phyloP scores from a whole-genome alignment of 2,888 invertebrate genomes.

The Onchidella celtica region DNA sequence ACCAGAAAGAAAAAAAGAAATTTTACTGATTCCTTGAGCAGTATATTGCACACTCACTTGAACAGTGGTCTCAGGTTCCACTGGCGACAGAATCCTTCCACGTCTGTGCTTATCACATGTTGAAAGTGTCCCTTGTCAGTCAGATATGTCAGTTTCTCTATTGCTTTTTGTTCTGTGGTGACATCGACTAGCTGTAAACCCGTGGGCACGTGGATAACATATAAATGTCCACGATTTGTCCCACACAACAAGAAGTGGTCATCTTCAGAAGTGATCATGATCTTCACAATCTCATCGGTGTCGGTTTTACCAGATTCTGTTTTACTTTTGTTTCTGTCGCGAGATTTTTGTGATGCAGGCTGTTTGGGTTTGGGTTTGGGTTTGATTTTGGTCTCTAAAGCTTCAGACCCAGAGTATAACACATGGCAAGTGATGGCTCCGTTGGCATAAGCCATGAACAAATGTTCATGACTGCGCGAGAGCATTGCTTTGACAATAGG shows the following conservation, averaged over 20 bases:
- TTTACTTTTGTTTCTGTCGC: neutral
- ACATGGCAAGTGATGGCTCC: slow-evolving; percentile 50
- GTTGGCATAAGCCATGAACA: slow-evolving; percentile 49
- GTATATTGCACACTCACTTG: slow-evolving; percentile 25
- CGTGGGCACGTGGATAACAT: slow-evolving; percentile 55
- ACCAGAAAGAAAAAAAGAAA: no score
- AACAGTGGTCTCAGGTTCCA: slow-evolving; percentile 57
- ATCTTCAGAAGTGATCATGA: slow-evolving; percentile 54
- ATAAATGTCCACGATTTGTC: slow-evolving; percentile 48
- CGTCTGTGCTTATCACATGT: slow-evolving; percentile 50
- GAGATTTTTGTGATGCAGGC: neutral
- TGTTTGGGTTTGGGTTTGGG: neutral
- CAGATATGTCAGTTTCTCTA: slow-evolving; percentile 49
- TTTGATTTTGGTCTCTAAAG: slow-evolving; percentile 32
- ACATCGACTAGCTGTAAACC: slow-evolving; percentile 48
- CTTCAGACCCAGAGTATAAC: slow-evolving; percentile 44
- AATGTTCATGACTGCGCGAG: slow-evolving; percentile 56
- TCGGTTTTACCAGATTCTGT: neutral
- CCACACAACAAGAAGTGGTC: slow-evolving; percentile 57
- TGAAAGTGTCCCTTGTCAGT: slow-evolving; percentile 54
- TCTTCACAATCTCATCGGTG: slow-evolving; percentile 31
- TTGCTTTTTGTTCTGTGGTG: slow-evolving; percentile 33
- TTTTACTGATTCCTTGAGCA: no score
- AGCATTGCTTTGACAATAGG: slow-evolving; percentile 47
- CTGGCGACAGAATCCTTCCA: slow-evolving; percentile 41